Percentiles rank a stretch among this genome's conserved stretches.
phyloP scores from a whole-genome alignment of 2,888 invertebrate species.

The Unio delphinus region DNA sequence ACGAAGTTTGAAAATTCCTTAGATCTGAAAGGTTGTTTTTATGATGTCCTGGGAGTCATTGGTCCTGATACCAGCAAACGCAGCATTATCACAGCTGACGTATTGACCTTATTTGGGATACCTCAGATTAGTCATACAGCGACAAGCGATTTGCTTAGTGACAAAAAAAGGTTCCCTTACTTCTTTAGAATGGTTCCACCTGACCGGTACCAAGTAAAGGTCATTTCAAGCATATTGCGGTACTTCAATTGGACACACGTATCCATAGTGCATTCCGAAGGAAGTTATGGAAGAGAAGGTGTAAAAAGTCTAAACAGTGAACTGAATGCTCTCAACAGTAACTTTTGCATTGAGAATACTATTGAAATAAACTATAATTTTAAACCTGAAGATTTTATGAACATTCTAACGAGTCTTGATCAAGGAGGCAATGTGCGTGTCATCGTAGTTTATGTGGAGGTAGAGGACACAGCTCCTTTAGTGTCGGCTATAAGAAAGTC shows the following conservation, averaged over 20 bases:
- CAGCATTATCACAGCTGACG: conserved; percentile 55
- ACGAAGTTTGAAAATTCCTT: neutral
- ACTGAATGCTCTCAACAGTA: conserved; percentile 8
- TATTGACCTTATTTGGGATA: conserved; percentile 52
- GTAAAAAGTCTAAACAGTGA: conserved; percentile 33
- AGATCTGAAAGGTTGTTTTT: conserved; percentile 23
- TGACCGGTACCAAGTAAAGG: conserved; percentile 57
- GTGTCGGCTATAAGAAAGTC: conserved; percentile 39
- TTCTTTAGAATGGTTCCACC: conserved; percentile 64
- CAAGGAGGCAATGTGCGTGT: conserved; percentile 35
- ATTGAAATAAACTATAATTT: conserved; percentile 30
- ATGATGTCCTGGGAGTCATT: conserved; percentile 59
- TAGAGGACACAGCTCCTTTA: conserved; percentile 45
- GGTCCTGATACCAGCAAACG: conserved; percentile 59
- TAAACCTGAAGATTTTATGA: conserved; percentile 8
- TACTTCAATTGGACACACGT: conserved; percentile 82
- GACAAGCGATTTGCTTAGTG: conserved; percentile 58
- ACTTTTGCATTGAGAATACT: conserved; percentile 51
- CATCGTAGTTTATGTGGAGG: conserved; percentile 60
- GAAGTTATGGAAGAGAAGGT: conserved; percentile 69
- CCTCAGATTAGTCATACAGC: conserved; percentile 62
- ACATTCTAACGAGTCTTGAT: conserved; percentile 12
- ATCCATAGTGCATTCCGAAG: conserved; percentile 83
- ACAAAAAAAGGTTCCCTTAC: conserved; percentile 56
- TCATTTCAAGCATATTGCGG: conserved; percentile 48